phyloP scores from a whole-genome alignment of 2,888 invertebrate genomes.

The Pheosia tremula region DNA sequence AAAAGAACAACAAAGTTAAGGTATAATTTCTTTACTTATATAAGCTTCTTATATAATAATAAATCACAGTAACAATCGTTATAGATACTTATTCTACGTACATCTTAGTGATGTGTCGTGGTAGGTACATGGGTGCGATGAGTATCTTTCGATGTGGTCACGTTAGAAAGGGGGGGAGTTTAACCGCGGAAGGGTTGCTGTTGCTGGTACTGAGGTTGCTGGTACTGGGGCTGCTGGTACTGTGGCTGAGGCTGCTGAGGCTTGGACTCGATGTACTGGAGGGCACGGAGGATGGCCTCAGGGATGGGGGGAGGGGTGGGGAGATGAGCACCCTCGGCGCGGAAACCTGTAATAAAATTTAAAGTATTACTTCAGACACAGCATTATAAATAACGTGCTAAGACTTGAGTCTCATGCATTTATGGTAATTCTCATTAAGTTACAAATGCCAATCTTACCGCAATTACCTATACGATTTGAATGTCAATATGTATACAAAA shows the following conservation, averaged over 20 bases:
- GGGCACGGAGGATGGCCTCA: conserved; percentile 82
- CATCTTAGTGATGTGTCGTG: conserved; percentile 42
- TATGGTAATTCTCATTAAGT: too few relatives aligned
- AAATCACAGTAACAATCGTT: conserved; percentile 76
- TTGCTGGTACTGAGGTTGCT: conserved; percentile 15
- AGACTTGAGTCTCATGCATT: too few relatives aligned
- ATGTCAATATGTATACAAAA: background rate
- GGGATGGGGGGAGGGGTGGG: conserved; percentile 87
- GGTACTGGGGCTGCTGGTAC: conserved; percentile 45
- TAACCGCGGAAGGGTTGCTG: conserved; percentile 67
- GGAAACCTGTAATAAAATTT: conserved; percentile 80
- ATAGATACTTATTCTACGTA: conserved; percentile 49
- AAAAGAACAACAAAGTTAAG: conserved; percentile 15
- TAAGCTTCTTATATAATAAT: conserved; percentile 58
- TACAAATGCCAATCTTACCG: too few relatives aligned
- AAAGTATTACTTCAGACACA: background rate
- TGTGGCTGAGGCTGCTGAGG: conserved; percentile 59
- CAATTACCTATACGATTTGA: background rate
- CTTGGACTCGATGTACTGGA: conserved; percentile 70
- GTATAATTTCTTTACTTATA: conserved; percentile 34
- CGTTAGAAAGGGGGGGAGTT: conserved; percentile 19
- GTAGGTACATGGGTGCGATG: conserved; percentile 37
- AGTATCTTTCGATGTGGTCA: conserved; percentile 33
- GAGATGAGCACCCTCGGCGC: conserved; percentile 84
- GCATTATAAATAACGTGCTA: too few relatives aligned